Base-by-base conservation (phyloP, 2,888 invertebrate species). In the Hoplodrina ambigua region DNA sequence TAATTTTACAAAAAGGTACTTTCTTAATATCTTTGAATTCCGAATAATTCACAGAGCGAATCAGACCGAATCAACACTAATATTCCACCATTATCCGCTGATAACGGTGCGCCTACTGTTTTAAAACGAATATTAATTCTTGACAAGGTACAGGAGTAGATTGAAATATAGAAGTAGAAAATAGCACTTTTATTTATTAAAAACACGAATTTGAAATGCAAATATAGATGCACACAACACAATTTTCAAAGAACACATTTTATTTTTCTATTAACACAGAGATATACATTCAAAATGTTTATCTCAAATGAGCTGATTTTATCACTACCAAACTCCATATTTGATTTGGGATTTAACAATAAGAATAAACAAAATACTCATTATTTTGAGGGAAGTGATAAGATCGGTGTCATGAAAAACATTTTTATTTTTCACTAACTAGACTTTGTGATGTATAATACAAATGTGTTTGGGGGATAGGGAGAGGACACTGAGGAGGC, bases 401-500 rank as follows among this genome's bases (percentile, higher is more conserved):
- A 49, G 11, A 63, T 75, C 59, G 8, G 65, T 52, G 2, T 71
- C 57, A 58, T 54, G 30, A 41, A 44, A 57, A 50, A 69, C 53
- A 61, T 59, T 67, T 61, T 59, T 72, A 70, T 81, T 63, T 75
- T 64, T 52, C 33, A 75, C 81, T 85, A 53, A 79, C 71, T 80
- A 78, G 72, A 77, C 57, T 72, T 72, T 82, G 72, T 79, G 81
- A 71, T 87, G 77, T 82, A 80, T 86, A 83, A 83, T 74, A 85
- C 77, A 76, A 78, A 83, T 86, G 71, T 88, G 88, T 89, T 87
- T 82, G 85, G 90, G 90, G 90, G 86, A 79, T 89, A 95, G 95
- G 94, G 90, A 84, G 95, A 95, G 90, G 95, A 95, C 86, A 93
- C 93, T 91, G 92, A 95, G 91, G 89, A 97, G 94, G 94, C 93